phyloP scores from a whole-genome alignment of 2,888 invertebrate genomes.

The Baccha elongata region DNA sequence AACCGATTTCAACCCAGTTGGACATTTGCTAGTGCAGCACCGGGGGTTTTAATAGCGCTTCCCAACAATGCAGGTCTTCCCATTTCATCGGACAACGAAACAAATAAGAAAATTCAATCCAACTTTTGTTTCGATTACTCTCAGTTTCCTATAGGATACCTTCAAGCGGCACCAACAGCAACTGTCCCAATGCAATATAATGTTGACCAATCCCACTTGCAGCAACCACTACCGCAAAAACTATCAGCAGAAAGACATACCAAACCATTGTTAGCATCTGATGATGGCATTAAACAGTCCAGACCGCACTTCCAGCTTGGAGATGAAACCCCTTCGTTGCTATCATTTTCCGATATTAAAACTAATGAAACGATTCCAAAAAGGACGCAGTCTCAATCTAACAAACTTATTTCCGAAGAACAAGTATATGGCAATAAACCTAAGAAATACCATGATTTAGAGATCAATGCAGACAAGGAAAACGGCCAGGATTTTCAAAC shows the following conservation, averaged over 20 bases:
- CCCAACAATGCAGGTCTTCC: slow-evolving; percentile 40
- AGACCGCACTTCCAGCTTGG: slow-evolving; percentile 36
- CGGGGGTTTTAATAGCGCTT: slow-evolving; percentile 57
- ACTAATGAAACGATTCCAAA: slow-evolving; percentile 39
- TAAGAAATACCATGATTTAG: slow-evolving; percentile 27
- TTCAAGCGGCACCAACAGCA: slow-evolving; percentile 50
- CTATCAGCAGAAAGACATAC: slow-evolving; percentile 33
- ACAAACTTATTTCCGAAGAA: slow-evolving; percentile 17
- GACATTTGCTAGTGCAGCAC: slow-evolving; percentile 46
- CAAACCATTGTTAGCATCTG: slow-evolving; percentile 35
- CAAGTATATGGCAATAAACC: slow-evolving; percentile 20
- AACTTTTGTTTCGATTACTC: slow-evolving; percentile 65
- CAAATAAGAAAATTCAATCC: slow-evolving; percentile 38
- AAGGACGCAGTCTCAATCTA: slow-evolving; percentile 10
- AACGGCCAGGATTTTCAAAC: slow-evolving; percentile 27
- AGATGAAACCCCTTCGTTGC: slow-evolving; percentile 10
- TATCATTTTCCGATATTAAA: slow-evolving; percentile 39
- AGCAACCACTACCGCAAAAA: slow-evolving; percentile 32
- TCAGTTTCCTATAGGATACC: slow-evolving; percentile 74
- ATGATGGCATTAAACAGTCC: slow-evolving; percentile 33
- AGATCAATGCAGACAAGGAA: slow-evolving; percentile 31
- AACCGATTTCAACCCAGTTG: slow-evolving; percentile 43
- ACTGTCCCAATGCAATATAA: slow-evolving; percentile 37
- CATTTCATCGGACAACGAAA: slow-evolving; percentile 9
- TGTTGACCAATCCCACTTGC: slow-evolving; percentile 57